phyloP scores from a whole-genome alignment of 2,797 vertebrate species.

The Sebastes jordani region DNA sequence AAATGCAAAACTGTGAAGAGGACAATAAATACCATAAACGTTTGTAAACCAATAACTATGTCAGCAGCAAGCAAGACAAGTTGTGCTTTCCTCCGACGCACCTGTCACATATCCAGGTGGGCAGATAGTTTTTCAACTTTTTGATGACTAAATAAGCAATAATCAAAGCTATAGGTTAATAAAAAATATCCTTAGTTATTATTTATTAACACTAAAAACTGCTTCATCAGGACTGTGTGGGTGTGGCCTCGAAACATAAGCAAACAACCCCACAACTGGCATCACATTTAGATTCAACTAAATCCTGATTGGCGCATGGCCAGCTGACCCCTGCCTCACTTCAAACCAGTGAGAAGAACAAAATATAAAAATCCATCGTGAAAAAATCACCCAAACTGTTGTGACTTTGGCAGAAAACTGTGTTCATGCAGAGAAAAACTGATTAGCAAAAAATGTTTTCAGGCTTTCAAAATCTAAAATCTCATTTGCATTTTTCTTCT shows the following conservation, averaged over 20 bases:
- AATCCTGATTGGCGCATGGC: background rate
- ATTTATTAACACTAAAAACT: background rate
- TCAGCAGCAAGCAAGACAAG: background rate
- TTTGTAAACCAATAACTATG: background rate
- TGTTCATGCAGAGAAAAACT: background rate
- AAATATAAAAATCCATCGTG: background rate
- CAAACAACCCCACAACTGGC: background rate
- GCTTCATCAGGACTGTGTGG: background rate
- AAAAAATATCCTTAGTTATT: background rate
- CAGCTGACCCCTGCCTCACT: background rate
- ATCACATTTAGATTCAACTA: background rate
- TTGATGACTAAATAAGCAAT: background rate
- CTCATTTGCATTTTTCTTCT: slow-evolving; percentile 1
- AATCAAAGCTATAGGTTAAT: background rate
- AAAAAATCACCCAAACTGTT: background rate
- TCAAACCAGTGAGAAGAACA: background rate
- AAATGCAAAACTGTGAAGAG: background rate
- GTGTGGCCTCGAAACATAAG: background rate
- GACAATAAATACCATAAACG: background rate
- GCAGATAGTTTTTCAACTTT: background rate
- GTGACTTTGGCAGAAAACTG: background rate
- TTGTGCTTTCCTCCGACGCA: background rate
- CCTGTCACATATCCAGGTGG: background rate
- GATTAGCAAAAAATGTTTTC: background rate
- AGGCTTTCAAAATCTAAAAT: background rate